A percentile compares a stretch with the other conserved stretches of the same genome.
These are phyloP conservation scores for Oxyscelio sp. DNA, from an alignment of 2,888 invertebrate species.

Conservation along the genomic window DNA sequence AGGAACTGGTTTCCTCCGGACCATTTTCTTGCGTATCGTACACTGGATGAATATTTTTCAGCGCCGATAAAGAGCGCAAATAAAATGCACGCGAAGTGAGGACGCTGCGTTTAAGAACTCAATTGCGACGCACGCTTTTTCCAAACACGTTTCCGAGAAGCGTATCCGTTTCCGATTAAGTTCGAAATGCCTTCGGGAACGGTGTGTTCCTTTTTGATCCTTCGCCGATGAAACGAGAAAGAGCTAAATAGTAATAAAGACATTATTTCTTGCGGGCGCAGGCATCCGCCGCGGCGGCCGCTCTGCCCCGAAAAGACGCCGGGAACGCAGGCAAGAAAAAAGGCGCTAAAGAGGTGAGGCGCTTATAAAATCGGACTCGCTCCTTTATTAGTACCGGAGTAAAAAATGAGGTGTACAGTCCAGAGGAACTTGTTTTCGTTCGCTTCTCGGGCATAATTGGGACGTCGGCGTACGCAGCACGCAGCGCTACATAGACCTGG, in stretches of 20 bases:
- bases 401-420: slow-evolving; percentile 87
- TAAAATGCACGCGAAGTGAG: too few species aligned
- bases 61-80: too few species aligned
- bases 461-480: slow-evolving; percentile 79
- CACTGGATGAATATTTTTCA: too few species aligned
- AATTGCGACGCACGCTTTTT: too few species aligned
- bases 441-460: slow-evolving; percentile 87
- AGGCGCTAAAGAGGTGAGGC: slow-evolving; percentile 86
- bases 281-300: background rate
- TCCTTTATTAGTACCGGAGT: slow-evolving; percentile 85
- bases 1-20: too few species aligned
- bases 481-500: slow-evolving; percentile 30
- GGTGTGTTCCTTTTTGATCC: too few species aligned
- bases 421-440: slow-evolving; percentile 86
- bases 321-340: slow-evolving; percentile 73
- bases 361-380: slow-evolving; percentile 86
- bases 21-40: too few species aligned
- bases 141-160: too few species aligned
- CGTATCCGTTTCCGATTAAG: too few species aligned
- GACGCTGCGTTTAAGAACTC: too few species aligned
- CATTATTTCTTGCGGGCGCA: slow-evolving; percentile 24
- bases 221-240: too few species aligned
- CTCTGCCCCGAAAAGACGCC: background rate
- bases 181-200: too few species aligned
- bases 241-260: slow-evolving; percentile 15